Conservation (phyloP, 2,888 invertebrate species). For the Diaphora mendica region DNA sequence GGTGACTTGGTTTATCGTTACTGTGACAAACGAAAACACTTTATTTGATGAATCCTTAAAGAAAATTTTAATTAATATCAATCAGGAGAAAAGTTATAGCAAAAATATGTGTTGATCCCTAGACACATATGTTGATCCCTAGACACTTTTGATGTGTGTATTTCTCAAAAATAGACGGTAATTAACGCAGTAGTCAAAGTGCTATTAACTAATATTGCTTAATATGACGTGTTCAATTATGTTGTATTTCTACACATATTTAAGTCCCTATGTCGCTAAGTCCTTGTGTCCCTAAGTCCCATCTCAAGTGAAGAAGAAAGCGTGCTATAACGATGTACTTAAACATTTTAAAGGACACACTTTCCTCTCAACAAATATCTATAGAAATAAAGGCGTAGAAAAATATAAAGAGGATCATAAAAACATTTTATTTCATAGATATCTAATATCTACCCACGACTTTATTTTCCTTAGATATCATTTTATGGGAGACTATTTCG, state of each 20-base stretch:
- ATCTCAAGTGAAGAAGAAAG: neutral
- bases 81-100: no score
- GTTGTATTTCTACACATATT: neutral
- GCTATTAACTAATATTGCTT: no score
- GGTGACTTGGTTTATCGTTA: no score
- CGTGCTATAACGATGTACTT: conserved; percentile 1
- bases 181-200: no score
- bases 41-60: no score
- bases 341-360: neutral
- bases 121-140: no score
- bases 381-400: neutral
- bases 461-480: neutral
- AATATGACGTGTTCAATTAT: neutral
- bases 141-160: no score
- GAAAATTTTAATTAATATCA: no score
- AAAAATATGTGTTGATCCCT: no score
- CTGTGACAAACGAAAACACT: no score
- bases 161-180: no score
- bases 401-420: conserved; percentile 5
- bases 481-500: neutral
- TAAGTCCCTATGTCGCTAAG: neutral
- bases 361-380: neutral
- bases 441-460: neutral
- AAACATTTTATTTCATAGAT: conserved; percentile 4
- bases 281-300: neutral